Conservation (phyloP, 2,113 vertebrate species). For the Vidua chalybeata region DNA sequence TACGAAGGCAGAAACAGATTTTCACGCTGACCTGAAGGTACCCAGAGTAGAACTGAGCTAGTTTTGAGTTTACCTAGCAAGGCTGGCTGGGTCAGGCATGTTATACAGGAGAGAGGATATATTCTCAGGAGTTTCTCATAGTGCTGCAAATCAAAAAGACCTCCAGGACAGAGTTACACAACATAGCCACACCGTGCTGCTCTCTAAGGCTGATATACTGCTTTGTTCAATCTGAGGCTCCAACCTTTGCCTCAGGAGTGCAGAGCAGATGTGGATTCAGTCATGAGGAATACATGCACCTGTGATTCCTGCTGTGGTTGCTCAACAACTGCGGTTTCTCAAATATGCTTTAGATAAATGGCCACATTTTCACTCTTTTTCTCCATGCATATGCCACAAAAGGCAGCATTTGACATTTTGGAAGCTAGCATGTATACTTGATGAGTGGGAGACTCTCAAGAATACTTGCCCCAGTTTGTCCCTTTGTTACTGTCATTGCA, state of each 20-base stretch:
- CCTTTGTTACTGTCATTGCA: background rate
- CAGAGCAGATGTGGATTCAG: background rate
- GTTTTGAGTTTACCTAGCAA: background rate
- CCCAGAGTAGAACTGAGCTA: background rate
- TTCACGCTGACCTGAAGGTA: background rate
- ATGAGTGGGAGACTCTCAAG: background rate
- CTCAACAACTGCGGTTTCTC: background rate
- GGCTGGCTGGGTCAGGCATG: background rate
- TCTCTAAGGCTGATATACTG: background rate
- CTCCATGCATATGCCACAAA: background rate
- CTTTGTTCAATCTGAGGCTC: background rate
- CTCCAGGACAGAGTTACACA: background rate
- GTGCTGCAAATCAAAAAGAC: background rate
- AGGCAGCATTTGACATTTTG: background rate
- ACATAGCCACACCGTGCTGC: fast-evolving
- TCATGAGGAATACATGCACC: background rate
- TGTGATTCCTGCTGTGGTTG: background rate
- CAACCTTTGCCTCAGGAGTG: background rate
- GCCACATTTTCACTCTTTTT: background rate
- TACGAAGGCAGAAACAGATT: background rate
- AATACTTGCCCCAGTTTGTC: background rate
- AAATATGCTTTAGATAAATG: background rate
- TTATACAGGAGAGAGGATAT: background rate
- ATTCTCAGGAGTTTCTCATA: background rate
- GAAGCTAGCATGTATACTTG: background rate